Percentiles rank a stretch among this genome's conserved stretches.
Conservation (phyloP, 2,113 vertebrate species). For the Sapajus apella region DNA sequence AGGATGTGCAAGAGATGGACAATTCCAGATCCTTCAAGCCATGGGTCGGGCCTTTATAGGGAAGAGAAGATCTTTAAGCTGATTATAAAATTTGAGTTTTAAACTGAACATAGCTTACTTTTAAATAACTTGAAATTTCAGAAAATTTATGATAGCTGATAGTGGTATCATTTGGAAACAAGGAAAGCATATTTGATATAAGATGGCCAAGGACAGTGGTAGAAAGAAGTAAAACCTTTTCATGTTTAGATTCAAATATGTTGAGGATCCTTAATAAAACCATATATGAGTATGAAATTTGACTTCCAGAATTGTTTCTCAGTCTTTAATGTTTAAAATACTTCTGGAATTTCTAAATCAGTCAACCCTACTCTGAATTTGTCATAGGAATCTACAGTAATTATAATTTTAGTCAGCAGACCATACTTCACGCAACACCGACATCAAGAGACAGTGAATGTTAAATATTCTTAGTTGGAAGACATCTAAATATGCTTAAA, state of each 20-base stretch:
- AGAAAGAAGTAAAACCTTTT: neutral
- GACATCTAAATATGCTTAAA: neutral
- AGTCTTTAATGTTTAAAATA: neutral
- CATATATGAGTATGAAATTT: neutral
- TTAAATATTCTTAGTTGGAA: neutral
- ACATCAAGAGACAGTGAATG: neutral
- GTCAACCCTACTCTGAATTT: neutral
- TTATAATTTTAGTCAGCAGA: neutral
- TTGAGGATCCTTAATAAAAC: neutral
- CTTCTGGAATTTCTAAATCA: neutral
- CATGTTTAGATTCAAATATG: neutral
- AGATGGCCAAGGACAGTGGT: neutral
- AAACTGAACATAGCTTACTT: neutral
- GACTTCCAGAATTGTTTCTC: neutral
- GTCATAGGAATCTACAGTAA: neutral
- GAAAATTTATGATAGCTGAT: neutral
- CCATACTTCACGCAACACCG: neutral
- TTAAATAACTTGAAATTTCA: neutral
- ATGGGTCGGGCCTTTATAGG: neutral
- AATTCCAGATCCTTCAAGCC: neutral
- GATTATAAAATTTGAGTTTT: neutral
- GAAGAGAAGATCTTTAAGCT: neutral
- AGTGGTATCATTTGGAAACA: neutral
- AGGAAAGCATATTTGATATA: neutral
- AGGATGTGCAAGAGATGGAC: neutral